Base-by-base conservation (phyloP, 1,140 invertebrate genomes). In the Radopholus similis region DNA sequence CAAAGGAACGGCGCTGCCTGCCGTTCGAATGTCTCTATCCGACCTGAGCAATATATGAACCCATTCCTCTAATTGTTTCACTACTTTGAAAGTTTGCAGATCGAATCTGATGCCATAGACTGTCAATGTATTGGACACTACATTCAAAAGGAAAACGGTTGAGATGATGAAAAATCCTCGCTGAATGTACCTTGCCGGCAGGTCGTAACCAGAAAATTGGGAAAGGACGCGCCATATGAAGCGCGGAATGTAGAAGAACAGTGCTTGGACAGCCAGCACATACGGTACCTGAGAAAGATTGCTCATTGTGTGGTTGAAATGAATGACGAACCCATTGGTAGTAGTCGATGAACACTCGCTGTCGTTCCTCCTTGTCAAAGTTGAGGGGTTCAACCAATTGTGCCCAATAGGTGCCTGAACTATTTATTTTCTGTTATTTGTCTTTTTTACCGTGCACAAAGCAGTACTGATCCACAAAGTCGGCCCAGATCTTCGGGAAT, bases 401-500 rank as follows among this genome's bases (percentile, higher is more conserved):
- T 23, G 80, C 64, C 64, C 76, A 81, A 54, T 81, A 82, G 5
- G 80, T 81, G 35, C 76, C 73, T 37, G 2, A 26, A 51, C 15
- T 51, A 51, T 51, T 51, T 51, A 51, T 2, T 51, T 23, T 51
- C 1, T 26, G 30, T 51, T 51, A n/a, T n/a, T n/a, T 23, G 8
- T 47, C 15, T 9, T 49, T 1, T 4, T 23, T 40, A 62, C 59
- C 68, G 37, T 78, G 78, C n/a, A 82, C 78, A 68, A 80, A 81
- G 49, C 79, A 81, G 53, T 77, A 81, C 51, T 81, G 76, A 66
- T 82, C 77, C n/a, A 80, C 80, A 71, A 81, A 82, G 42, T 79
- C 70, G 6, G 66, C 38, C 80, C 77, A 78, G 30, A 53, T 71
- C 40, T 74, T 74, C 11, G 78, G 74, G 66, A 82, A 81, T 56